These are phyloP conservation scores for Chlorospingus semifuscus DNA, from an alignment of 2,797 vertebrate species.

Conservation along the genomic window DNA sequence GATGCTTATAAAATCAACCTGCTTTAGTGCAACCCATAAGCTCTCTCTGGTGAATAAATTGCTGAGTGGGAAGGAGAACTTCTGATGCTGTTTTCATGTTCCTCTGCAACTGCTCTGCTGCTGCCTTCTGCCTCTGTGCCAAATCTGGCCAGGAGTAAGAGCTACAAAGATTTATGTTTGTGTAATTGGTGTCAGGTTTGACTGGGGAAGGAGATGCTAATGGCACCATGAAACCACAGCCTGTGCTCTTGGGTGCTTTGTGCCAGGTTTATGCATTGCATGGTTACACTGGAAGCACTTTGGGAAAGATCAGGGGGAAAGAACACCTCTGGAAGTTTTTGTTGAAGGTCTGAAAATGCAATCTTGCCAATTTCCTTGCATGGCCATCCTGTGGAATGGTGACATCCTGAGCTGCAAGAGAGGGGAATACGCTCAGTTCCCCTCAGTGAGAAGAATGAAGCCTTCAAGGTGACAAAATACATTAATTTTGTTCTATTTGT, in stretches of 20 bases:
- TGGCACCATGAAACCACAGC: accelerated
- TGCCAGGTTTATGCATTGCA: not conserved
- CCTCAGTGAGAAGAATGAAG: not conserved
- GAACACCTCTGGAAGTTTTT: not conserved
- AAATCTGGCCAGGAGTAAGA: not conserved
- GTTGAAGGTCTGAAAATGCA: not conserved
- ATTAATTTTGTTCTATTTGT: not conserved
- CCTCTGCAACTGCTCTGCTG: not conserved
- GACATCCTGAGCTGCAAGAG: not conserved
- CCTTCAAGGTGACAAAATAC: not conserved
- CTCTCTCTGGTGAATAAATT: not conserved
- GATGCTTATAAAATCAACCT: not conserved
- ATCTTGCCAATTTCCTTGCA: not conserved
- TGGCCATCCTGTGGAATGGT: not conserved
- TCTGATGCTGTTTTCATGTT: not conserved
- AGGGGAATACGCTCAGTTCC: not conserved
- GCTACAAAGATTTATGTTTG: not conserved
- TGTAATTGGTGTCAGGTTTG: not conserved
- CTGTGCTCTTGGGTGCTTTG: not conserved
- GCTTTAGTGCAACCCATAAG: not conserved
- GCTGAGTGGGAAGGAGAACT: not conserved
- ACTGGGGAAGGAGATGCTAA: not conserved
- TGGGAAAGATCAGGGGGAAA: not conserved
- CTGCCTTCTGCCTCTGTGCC: not conserved
- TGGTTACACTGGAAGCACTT: not conserved